These are phyloP conservation scores for Caiman crocodilus DNA, from an alignment of 2,797 vertebrate species.

Conservation along the genomic window DNA sequence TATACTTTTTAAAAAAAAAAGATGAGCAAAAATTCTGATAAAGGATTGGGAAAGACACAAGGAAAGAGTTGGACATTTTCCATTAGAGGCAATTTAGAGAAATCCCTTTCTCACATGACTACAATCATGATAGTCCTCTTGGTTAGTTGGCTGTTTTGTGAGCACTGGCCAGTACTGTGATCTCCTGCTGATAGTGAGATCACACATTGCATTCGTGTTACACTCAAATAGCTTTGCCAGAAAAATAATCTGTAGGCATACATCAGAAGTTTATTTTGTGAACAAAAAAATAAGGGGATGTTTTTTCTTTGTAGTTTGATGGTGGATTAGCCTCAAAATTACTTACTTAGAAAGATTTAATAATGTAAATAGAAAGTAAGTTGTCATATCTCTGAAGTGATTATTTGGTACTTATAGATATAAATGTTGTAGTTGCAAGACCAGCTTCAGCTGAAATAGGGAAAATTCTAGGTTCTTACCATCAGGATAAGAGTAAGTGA, in stretches of 20 bases:
- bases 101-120: no score
- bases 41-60: neutral
- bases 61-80: neutral
- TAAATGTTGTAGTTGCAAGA: neutral
- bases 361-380: neutral
- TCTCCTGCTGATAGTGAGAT: slow-evolving; percentile 19
- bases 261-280: slow-evolving; percentile 65
- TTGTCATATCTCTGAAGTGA: neutral
- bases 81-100: no score
- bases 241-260: neutral
- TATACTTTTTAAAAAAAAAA: neutral
- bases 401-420: neutral
- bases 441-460: neutral
- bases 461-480: neutral
- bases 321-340: neutral
- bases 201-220: slow-evolving; percentile 51
- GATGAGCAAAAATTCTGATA: neutral
- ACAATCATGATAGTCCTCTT: no score
- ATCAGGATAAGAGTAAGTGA: neutral
- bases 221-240: neutral
- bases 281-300: slow-evolving; percentile 14
- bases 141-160: neutral
- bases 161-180: slow-evolving; percentile 23
- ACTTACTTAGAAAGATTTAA: neutral
- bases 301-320: slow-evolving; percentile 28